phyloP scores from a whole-genome alignment of 2,888 invertebrate species.

The Pilophorus perplexus region DNA sequence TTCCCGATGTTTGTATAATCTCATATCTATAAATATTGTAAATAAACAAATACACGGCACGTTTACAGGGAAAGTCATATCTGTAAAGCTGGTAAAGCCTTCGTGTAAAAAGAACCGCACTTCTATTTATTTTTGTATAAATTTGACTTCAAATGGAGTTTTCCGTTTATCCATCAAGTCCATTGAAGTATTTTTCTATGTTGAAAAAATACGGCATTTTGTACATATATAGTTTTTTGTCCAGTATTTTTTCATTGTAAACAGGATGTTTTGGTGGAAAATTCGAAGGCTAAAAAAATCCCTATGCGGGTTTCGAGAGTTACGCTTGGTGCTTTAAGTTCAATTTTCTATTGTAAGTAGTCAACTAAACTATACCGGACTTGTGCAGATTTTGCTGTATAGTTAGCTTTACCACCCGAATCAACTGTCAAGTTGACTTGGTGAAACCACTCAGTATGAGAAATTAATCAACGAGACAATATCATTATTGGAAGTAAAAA shows the following conservation, averaged over 20 bases:
- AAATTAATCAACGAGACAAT: slow-evolving; percentile 8
- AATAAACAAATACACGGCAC: slow-evolving; percentile 12
- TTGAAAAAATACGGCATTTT: slow-evolving; percentile 1
- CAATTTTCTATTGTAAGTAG: no score
- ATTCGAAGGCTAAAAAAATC: slow-evolving; percentile 3
- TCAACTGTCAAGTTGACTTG: no score
- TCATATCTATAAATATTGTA: slow-evolving; percentile 26
- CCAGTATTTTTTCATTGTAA: slow-evolving; percentile 5
- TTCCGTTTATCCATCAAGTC: no score
- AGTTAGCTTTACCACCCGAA: no score
- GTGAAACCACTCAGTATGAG: no score
- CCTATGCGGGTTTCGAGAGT: neutral
- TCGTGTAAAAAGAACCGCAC: no score
- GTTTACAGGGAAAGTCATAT: slow-evolving; percentile 37
- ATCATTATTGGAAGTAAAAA: slow-evolving; percentile 5
- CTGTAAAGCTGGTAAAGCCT: slow-evolving; percentile 8
- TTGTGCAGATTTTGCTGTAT: no score
- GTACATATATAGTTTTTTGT: slow-evolving; percentile 26
- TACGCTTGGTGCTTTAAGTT: slow-evolving; percentile 32
- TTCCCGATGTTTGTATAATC: no score
- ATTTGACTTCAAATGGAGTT: no score
- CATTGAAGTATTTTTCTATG: slow-evolving; percentile 27
- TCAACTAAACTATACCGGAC: no score
- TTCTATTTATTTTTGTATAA: slow-evolving; percentile 18
- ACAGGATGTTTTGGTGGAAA: slow-evolving; percentile 7